phyloP scores from a whole-genome alignment of 2,888 invertebrate genomes.

The Heliconius aoede region DNA sequence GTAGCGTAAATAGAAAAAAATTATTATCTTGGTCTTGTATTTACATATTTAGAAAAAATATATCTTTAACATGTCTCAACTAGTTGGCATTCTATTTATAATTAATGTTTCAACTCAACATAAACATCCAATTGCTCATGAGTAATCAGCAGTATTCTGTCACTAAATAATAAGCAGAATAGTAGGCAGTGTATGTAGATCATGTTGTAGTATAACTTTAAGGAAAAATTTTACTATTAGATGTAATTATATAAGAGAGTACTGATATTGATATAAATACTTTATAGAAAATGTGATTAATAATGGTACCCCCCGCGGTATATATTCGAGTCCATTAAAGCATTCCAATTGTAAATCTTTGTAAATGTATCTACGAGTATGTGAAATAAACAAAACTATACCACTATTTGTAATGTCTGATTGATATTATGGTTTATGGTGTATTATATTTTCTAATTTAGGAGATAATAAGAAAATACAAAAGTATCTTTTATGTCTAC shows the following conservation, averaged over 20 bases:
- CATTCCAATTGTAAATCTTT: slow-evolving; percentile 79
- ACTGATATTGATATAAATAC: slow-evolving; percentile 74
- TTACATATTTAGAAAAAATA: slow-evolving; percentile 16
- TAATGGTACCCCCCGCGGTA: slow-evolving; percentile 65
- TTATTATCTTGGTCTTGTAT: slow-evolving; percentile 10
- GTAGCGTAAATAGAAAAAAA: neutral
- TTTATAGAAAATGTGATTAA: slow-evolving; percentile 59
- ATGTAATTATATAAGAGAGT: slow-evolving; percentile 67
- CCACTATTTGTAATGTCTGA: slow-evolving; percentile 48
- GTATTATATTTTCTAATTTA: neutral
- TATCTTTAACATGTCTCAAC: slow-evolving; percentile 11
- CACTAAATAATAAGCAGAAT: slow-evolving; percentile 69
- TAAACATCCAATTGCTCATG: slow-evolving; percentile 62
- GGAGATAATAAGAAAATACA: neutral
- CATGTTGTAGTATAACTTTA: slow-evolving; percentile 51
- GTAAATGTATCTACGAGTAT: slow-evolving; percentile 75
- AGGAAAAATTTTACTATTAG: slow-evolving; percentile 50
- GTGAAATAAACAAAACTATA: slow-evolving; percentile 52
- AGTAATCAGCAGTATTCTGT: slow-evolving; percentile 70
- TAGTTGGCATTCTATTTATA: slow-evolving; percentile 19
- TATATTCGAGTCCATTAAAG: slow-evolving; percentile 71
- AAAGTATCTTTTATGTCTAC: neutral
- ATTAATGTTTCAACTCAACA: slow-evolving; percentile 21
- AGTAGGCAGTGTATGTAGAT: slow-evolving; percentile 65
- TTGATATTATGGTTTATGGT: neutral